These are phyloP conservation scores for Oreochromis spilurus DNA, from an alignment of 2,113 vertebrate genomes.

Conservation along the genomic window DNA sequence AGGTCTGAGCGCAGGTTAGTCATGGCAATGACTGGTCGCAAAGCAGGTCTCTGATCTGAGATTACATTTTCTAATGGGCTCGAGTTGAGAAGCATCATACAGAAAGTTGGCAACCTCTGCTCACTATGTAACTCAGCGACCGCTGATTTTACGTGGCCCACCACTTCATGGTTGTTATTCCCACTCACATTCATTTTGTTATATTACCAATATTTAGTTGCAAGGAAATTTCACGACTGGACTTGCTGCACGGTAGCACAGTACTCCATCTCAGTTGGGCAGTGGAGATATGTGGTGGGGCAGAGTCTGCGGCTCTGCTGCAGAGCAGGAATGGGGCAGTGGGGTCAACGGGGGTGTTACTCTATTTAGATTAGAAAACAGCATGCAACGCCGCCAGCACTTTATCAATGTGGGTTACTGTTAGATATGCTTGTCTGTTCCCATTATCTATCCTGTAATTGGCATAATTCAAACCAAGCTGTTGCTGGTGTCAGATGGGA, in stretches of 20 bases:
- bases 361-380: neutral
- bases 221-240: neutral
- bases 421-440: neutral
- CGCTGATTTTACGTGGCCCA: neutral
- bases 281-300: neutral
- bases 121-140: neutral
- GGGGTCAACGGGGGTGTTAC: neutral
- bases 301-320: neutral
- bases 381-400: neutral
- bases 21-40: neutral
- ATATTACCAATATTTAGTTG: neutral
- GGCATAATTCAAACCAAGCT: neutral
- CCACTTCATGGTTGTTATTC: neutral
- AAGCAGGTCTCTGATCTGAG: neutral
- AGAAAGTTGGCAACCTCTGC: neutral
- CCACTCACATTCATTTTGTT: neutral
- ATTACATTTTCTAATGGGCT: neutral
- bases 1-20: neutral
- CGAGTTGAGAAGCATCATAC: neutral
- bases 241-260: neutral
- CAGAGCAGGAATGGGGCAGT: neutral
- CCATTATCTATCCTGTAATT: neutral
- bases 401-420: neutral
- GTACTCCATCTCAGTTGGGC: neutral
- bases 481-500: neutral